phyloP scores from a whole-genome alignment of 2,888 invertebrate species.

The Biston stratarius region DNA sequence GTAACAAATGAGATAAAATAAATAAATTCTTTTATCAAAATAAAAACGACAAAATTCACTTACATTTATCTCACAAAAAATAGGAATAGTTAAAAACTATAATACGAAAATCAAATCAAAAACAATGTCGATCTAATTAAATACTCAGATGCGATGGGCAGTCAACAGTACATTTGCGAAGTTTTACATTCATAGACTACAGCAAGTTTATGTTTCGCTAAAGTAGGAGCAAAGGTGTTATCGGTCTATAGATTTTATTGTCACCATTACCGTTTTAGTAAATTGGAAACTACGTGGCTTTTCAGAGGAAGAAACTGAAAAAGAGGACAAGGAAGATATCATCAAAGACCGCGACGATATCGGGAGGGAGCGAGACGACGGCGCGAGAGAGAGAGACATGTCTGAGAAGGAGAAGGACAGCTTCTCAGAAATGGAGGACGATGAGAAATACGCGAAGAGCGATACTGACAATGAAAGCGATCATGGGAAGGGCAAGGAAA shows the following conservation, averaged over 20 bases:
- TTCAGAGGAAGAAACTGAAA: conserved; percentile 53
- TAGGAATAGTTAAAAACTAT: no score
- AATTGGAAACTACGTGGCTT: background rate
- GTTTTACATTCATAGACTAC: no score
- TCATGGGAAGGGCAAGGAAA: conserved; percentile 65
- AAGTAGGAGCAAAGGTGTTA: no score
- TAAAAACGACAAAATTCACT: no score
- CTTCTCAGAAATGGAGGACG: conserved; percentile 83
- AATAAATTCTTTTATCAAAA: no score
- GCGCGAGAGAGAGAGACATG: conserved; percentile 57
- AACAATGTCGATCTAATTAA: no score
- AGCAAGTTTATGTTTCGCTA: no score
- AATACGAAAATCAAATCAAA: no score
- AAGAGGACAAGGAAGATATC: conserved; percentile 62
- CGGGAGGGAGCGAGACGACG: conserved; percentile 48
- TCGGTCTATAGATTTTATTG: background rate
- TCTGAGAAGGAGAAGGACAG: conserved; percentile 78
- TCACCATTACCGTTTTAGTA: background rate
- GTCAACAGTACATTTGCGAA: no score
- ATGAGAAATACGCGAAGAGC: conserved; percentile 79
- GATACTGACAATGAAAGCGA: conserved; percentile 83
- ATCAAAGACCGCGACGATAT: conserved; percentile 54
- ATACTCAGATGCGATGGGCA: no score
- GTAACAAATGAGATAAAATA: no score
- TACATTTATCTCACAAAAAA: no score